A percentile compares a stretch with the other conserved stretches of the same genome.
phyloP scores from a whole-genome alignment of 2,113 vertebrate genomes.

The Sclerurus mexicanus region DNA sequence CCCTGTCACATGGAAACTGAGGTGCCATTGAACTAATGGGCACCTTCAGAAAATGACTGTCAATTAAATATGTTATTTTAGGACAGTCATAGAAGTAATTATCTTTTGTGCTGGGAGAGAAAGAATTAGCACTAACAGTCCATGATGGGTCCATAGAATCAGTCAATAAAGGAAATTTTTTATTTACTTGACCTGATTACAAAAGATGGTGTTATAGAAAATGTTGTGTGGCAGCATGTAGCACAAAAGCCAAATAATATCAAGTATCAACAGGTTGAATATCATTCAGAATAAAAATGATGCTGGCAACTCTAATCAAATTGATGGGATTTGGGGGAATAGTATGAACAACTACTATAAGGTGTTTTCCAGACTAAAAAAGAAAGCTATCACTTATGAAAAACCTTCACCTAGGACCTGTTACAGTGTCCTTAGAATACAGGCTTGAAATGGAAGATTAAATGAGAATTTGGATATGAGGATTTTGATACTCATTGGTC shows the following conservation, averaged over 20 bases:
- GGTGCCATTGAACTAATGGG: constrained; percentile 66
- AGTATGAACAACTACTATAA: neutral
- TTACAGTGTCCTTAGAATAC: neutral
- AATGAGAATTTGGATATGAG: neutral
- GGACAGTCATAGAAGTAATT: constrained; percentile 71
- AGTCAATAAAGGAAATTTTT: constrained; percentile 72
- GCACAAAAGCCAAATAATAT: neutral
- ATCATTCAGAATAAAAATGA: neutral
- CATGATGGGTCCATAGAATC: constrained; percentile 66
- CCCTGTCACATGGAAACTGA: constrained; percentile 44
- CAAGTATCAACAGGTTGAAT: constrained; percentile 22
- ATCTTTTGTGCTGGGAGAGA: constrained; percentile 43
- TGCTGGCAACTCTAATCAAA: neutral
- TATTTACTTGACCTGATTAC: constrained; percentile 74
- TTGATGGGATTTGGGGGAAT: neutral
- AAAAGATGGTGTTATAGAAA: constrained; percentile 49
- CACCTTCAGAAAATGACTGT: constrained; percentile 69
- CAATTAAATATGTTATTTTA: constrained; percentile 70
- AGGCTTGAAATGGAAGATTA: neutral
- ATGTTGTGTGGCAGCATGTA: constrained; percentile 1
- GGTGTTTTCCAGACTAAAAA: neutral
- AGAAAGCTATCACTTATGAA: neutral
- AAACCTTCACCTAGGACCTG: neutral
- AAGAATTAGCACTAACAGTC: constrained; percentile 37
- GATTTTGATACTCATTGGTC: neutral